A percentile compares a stretch with the other conserved stretches of the same genome.
Evolutionary conservation across 2,113 vertebrate species (phyloP).

Genomic region (Pipra filicauda): DNA sequence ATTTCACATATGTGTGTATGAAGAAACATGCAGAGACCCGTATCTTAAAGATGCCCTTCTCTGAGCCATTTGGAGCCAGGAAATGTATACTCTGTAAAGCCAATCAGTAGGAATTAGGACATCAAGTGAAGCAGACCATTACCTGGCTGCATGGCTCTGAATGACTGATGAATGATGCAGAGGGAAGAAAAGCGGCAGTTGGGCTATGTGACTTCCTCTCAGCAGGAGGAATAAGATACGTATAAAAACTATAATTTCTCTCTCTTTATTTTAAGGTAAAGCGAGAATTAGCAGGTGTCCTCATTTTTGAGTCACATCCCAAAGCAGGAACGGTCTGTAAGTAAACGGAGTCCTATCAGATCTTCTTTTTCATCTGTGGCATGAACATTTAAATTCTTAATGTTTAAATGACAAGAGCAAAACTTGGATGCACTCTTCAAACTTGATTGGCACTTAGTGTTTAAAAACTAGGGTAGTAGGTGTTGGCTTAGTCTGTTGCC

Average conservation of each 20-base stretch:
- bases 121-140: not conserved
- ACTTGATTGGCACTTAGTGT: not conserved
- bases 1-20: not conserved
- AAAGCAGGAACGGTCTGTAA: slow-evolving; percentile 97
- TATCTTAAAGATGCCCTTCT: not conserved
- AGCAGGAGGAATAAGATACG: not conserved
- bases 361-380: not conserved
- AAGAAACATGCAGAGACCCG: not conserved
- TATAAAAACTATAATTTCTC: not conserved
- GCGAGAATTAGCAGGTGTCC: slow-evolving; percentile 75
- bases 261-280: slow-evolving; percentile 84
- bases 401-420: not conserved
- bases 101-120: not conserved
- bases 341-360: slow-evolving; percentile 58
- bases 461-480: not conserved
- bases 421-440: not conserved
- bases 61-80: not conserved
- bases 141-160: not conserved
- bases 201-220: not conserved
- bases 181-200: not conserved
- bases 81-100: not conserved
- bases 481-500: not conserved
- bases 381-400: not conserved
- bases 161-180: not conserved
- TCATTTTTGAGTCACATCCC: slow-evolving; percentile 95